A percentile compares a stretch with the other conserved stretches of the same genome.
phyloP scores from a whole-genome alignment of 92 coral and sea anemone species.

The Epizoanthus stellaris region DNA sequence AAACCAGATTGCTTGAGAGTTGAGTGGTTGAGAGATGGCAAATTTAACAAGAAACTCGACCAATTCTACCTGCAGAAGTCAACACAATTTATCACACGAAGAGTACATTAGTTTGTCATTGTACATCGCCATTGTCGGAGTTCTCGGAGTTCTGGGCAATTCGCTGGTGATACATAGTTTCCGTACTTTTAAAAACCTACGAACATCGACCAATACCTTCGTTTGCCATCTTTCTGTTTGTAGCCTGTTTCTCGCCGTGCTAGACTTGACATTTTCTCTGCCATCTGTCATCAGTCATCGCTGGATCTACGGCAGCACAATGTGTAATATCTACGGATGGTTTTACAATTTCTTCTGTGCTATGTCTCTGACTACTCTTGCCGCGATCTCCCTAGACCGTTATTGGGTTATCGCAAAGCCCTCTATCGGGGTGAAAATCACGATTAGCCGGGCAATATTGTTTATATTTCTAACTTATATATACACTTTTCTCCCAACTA shows the following conservation, averaged over 20 bases:
- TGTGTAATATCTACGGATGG: conserved; percentile 72
- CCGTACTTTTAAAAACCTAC: conserved; percentile 58
- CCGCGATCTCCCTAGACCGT: conserved; percentile 87
- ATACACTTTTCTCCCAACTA: conserved; percentile 75
- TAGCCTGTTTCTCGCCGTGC: conserved; percentile 68
- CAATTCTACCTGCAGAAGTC: neutral
- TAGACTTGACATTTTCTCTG: conserved; percentile 78
- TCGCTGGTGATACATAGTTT: conserved; percentile 75
- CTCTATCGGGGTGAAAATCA: conserved; percentile 70
- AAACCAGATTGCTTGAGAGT: no score
- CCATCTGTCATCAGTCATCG: conserved; percentile 70
- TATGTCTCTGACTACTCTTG: conserved; percentile 80
- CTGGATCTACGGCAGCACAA: conserved; percentile 73
- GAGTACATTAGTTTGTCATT: conserved; percentile 55
- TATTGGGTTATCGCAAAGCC: conserved; percentile 89
- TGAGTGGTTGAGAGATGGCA: neutral
- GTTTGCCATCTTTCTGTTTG: conserved; percentile 80
- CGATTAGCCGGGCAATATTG: conserved; percentile 68
- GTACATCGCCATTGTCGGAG: conserved; percentile 73
- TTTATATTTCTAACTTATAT: conserved; percentile 67
- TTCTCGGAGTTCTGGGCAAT: conserved; percentile 83
- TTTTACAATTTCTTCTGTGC: conserved; percentile 75
- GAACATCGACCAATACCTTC: conserved; percentile 87
- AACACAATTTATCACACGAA: conserved; percentile 11
- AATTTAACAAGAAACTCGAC: neutral